Percentiles rank a stretch among this genome's conserved stretches.
phyloP scores from a whole-genome alignment of 2,113 vertebrate species.

The Proteles cristata region DNA sequence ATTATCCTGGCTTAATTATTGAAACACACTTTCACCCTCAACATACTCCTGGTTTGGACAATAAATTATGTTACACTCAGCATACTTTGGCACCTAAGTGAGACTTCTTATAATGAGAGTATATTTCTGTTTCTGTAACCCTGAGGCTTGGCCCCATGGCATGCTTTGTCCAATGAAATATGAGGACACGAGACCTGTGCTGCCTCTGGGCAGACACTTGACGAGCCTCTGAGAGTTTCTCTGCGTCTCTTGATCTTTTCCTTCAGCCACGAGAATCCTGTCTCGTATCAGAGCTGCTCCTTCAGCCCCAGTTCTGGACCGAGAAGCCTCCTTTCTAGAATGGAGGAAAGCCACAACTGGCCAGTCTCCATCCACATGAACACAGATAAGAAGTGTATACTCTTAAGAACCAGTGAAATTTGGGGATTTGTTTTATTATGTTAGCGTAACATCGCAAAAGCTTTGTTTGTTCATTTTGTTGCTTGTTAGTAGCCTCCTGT shows the following conservation, averaged over 20 bases:
- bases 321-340: background rate
- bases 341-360: background rate
- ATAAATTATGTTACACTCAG: background rate
- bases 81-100: background rate
- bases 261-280: background rate
- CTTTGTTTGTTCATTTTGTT: background rate
- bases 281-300: rapidly evolving
- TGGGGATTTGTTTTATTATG: no score
- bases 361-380: no score
- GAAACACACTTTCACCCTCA: background rate
- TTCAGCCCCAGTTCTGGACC: background rate
- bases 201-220: background rate
- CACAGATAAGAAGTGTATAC: background rate
- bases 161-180: background rate
- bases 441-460: background rate
- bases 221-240: background rate
- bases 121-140: background rate
- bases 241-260: background rate
- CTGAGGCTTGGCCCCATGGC: background rate
- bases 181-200: background rate
- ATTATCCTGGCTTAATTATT: background rate
- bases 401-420: background rate
- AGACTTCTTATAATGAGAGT: background rate
- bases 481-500: background rate
- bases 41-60: background rate